Percentiles rank a stretch among this genome's conserved stretches.
phyloP scores from a whole-genome alignment of 2,888 invertebrate species.

The Lithodes maja region DNA sequence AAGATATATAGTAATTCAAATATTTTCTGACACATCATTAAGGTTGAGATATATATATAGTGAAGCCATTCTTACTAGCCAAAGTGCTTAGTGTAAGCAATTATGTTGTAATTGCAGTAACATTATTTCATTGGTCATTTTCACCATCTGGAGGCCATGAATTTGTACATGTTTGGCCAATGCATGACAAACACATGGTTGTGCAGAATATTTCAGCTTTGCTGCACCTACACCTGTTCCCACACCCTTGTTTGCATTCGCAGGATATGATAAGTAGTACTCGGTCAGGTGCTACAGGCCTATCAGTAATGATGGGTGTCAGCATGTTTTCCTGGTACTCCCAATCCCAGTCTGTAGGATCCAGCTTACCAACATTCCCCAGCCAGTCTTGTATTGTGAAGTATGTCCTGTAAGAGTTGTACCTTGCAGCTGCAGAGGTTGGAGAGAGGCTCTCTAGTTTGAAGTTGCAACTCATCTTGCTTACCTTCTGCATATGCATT shows the following conservation, averaged over 20 bases:
- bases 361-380: constrained; percentile 1
- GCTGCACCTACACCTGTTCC: constrained; percentile 3
- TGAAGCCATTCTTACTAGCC: no score
- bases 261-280: constrained; percentile 26
- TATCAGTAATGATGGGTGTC: constrained; percentile 22
- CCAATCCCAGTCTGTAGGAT: constrained; percentile 21
- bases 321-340: constrained; percentile 18
- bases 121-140: no score
- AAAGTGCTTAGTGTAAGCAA: no score
- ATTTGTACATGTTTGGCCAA: no score
- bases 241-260: constrained; percentile 24
- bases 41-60: no score
- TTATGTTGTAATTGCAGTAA: no score
- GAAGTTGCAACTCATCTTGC: constrained; percentile 8
- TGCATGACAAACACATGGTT: no score
- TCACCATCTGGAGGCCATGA: no score
- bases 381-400: constrained; percentile 29
- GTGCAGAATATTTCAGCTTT: no score
- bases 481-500: no score
- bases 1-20: no score
- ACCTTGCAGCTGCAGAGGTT: constrained; percentile 20
- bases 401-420: constrained; percentile 20
- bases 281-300: constrained; percentile 13
- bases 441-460: constrained; percentile 26
- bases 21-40: no score